Evolutionary conservation across 2,113 vertebrate genomes (phyloP).

Genomic region (Zapus hudsonius): DNA sequence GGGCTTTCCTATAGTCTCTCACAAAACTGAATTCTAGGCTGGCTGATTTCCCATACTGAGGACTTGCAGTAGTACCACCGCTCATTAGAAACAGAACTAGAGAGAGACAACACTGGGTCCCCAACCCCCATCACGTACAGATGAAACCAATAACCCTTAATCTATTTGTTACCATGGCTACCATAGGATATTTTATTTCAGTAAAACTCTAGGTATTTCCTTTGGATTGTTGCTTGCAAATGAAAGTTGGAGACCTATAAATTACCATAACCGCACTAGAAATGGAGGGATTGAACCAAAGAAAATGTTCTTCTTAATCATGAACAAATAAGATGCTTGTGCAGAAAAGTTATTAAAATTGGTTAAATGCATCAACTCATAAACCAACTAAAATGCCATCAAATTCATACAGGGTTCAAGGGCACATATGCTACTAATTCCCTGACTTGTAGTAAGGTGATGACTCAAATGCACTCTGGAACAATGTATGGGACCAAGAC

Average conservation of each 20-base stretch:
- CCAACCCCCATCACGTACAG: slow-evolving; percentile 77
- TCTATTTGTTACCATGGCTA: slow-evolving; percentile 90
- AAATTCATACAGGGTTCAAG: slow-evolving; percentile 58
- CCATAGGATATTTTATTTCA: slow-evolving; percentile 88
- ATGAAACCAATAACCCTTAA: slow-evolving; percentile 88
- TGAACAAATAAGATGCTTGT: slow-evolving; percentile 37
- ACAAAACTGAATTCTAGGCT: slow-evolving; percentile 74
- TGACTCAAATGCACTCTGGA: slow-evolving; percentile 43
- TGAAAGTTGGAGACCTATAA: slow-evolving; percentile 73
- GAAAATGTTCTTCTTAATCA: slow-evolving; percentile 60
- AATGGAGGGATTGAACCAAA: slow-evolving; percentile 45
- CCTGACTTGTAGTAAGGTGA: slow-evolving; percentile 53
- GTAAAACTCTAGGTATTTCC: slow-evolving; percentile 83
- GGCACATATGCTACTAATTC: slow-evolving; percentile 46
- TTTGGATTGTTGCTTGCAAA: slow-evolving; percentile 70
- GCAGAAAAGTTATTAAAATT: slow-evolving; percentile 73
- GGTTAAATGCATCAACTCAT: slow-evolving; percentile 57
- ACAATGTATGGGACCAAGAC: background rate
- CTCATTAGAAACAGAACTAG: slow-evolving; percentile 86
- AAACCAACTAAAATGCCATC: slow-evolving; percentile 70
- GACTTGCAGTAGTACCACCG: slow-evolving; percentile 80
- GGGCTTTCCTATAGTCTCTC: slow-evolving; percentile 68
- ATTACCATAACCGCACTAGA: slow-evolving; percentile 33
- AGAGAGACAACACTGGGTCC: slow-evolving; percentile 84
- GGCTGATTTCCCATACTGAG: slow-evolving; percentile 59